phyloP scores from a whole-genome alignment of 1,140 invertebrate species.

The Elysia chlorotica region DNA sequence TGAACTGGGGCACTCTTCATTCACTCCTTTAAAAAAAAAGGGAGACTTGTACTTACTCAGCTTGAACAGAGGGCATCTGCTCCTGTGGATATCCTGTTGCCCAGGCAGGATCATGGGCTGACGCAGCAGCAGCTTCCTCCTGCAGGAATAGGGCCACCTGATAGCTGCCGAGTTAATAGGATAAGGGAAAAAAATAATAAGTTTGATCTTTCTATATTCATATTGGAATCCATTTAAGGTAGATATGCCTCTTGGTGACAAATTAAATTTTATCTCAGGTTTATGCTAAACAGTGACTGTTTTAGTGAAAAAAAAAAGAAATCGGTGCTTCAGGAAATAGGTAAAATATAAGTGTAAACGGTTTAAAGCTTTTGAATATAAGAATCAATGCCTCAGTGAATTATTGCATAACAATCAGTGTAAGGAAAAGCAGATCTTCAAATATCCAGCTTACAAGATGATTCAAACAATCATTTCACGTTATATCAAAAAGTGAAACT shows the following conservation, averaged over 20 bases:
- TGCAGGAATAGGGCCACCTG: constrained; percentile 64
- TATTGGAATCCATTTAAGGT: too few species aligned
- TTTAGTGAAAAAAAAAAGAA: not conserved
- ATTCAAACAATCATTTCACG: too few species aligned
- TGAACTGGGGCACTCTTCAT: not conserved
- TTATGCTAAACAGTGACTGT: not conserved
- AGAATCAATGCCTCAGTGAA: too few species aligned
- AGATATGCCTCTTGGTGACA: too few species aligned
- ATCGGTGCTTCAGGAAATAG: not conserved
- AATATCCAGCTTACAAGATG: too few species aligned
- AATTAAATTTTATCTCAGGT: not conserved
- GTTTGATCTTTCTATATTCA: too few species aligned
- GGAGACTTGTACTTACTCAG: constrained; percentile 55
- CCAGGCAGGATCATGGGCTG: constrained; percentile 51
- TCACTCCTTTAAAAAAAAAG: not conserved
- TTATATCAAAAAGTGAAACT: too few species aligned
- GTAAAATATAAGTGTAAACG: not conserved
- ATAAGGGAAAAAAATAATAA: not conserved
- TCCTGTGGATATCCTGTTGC: constrained; percentile 42
- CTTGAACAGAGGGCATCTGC: constrained; percentile 33
- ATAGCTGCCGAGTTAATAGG: constrained; percentile 50
- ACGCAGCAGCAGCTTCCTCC: constrained; percentile 57
- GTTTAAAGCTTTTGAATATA: not conserved
- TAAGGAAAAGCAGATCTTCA: too few species aligned
- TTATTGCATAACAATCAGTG: too few species aligned